These are phyloP conservation scores for Eira barbara DNA, from an alignment of 2,113 vertebrate species.

Conservation along the genomic window DNA sequence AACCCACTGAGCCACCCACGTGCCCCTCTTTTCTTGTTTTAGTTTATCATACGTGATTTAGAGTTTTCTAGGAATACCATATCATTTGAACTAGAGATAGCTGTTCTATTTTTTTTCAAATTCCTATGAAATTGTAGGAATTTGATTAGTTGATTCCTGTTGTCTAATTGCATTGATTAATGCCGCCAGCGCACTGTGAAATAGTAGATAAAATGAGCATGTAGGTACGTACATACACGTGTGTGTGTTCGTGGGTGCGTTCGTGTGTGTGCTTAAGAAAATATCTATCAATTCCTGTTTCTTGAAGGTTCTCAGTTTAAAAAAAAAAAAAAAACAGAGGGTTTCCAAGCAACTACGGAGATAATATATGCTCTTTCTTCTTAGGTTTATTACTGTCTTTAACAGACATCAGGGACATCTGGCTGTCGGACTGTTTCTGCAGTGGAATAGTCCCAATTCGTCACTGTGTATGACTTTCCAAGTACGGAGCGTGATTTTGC, in stretches of 20 bases:
- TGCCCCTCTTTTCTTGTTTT: not conserved
- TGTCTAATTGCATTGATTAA: not conserved
- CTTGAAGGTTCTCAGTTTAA: not conserved
- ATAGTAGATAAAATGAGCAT: not conserved
- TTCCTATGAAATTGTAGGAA: not conserved
- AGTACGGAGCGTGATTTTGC: not conserved
- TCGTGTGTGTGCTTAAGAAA: not conserved
- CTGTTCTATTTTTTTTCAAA: not conserved
- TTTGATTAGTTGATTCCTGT: not conserved
- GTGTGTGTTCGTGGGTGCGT: not conserved
- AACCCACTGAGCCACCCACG: too few relatives aligned
- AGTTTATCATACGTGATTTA: not conserved
- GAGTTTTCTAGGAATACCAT: not conserved
- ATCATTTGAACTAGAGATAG: not conserved
- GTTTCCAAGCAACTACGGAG: not conserved
- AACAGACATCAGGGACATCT: not conserved
- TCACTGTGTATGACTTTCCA: not conserved
- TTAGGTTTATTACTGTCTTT: not conserved
- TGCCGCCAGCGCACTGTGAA: not conserved
- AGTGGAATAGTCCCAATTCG: not conserved
- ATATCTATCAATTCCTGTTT: not conserved
- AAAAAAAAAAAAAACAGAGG: too few relatives aligned
- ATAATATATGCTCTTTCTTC: not conserved
- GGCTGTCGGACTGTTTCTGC: not conserved
- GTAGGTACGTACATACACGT: not conserved